These are phyloP conservation scores for Euphydryas editha DNA, from an alignment of 2,888 invertebrate genomes.

Conservation along the genomic window DNA sequence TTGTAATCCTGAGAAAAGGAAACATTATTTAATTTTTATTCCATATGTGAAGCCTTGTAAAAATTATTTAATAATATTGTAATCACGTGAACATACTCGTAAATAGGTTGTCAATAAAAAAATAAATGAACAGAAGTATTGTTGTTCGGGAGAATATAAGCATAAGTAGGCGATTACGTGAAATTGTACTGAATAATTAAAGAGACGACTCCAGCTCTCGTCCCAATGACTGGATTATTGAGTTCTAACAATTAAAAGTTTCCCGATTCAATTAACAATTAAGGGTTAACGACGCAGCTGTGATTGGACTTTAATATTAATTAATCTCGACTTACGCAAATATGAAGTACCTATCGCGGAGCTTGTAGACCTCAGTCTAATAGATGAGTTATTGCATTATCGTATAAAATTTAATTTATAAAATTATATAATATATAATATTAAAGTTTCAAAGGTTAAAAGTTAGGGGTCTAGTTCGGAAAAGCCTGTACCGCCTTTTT, in stretches of 20 bases:
- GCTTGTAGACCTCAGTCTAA: constrained; percentile 23
- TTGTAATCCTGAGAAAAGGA: too few species aligned
- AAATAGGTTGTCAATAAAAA: background rate
- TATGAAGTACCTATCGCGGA: constrained; percentile 45
- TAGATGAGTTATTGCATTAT: constrained; percentile 4
- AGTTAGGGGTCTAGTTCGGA: too few species aligned
- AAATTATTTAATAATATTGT: background rate
- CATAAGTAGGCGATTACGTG: constrained; percentile 50
- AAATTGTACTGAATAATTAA: constrained; percentile 69
- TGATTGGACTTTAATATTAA: constrained; percentile 63
- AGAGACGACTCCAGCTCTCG: constrained; percentile 48
- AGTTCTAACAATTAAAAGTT: constrained; percentile 68
- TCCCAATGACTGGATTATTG: constrained; percentile 61
- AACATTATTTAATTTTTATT: too few species aligned
- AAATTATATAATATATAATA: too few species aligned
- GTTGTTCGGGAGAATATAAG: constrained; percentile 22
- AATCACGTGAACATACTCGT: background rate
- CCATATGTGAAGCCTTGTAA: too few species aligned
- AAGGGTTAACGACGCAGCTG: constrained; percentile 60
- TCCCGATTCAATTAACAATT: constrained; percentile 65
- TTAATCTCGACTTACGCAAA: constrained; percentile 55
- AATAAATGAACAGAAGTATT: constrained; percentile 5
- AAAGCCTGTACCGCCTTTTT: too few species aligned
- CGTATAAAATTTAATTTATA: background rate
- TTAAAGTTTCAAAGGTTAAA: too few species aligned